Conservation (phyloP, 2,888 invertebrate species). For the Epirrhoe tristata region DNA sequence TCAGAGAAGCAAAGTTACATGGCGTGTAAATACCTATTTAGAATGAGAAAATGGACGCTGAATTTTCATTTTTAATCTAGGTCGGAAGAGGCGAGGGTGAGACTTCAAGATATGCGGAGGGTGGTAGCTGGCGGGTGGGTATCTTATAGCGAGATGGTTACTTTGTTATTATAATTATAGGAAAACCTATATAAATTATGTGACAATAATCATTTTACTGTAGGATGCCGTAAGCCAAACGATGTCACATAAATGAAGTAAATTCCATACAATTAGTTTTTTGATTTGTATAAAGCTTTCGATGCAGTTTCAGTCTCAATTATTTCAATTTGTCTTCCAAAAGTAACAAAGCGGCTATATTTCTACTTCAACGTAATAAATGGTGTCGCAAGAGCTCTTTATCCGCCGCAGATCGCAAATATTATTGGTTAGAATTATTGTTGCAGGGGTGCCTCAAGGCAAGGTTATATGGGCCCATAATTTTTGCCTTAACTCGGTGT, state of each 20-base stretch:
- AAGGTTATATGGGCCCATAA: conserved; percentile 74
- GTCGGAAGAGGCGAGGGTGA: conserved; percentile 80
- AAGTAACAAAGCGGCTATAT: conserved; percentile 23
- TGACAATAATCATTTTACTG: conserved; percentile 38
- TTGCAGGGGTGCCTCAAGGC: conserved; percentile 78
- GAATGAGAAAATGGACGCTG: conserved; percentile 76
- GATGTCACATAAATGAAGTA: neutral
- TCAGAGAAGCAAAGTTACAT: conserved; percentile 21
- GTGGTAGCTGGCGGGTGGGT: conserved; percentile 84
- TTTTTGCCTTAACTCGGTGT: conserved; percentile 83
- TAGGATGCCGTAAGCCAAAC: conserved; percentile 25
- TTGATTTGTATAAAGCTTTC: conserved; percentile 7
- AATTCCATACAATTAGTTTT: neutral
- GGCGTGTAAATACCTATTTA: conserved; percentile 42
- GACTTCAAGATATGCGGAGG: conserved; percentile 69
- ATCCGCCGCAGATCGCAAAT: conserved; percentile 74
- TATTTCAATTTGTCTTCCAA: conserved; percentile 20
- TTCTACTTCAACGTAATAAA: conserved; percentile 57
- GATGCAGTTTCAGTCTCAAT: neutral
- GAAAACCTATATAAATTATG: conserved; percentile 37
- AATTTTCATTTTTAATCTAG: conserved; percentile 85
- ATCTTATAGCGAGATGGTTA: conserved; percentile 61
- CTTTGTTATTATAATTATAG: conserved; percentile 37
- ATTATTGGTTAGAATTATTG: conserved; percentile 79
- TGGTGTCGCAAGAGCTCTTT: conserved; percentile 67